Evolutionary conservation across 1,140 invertebrate species (phyloP).

Genomic region (Caenorhabditis inopinata): DNA sequence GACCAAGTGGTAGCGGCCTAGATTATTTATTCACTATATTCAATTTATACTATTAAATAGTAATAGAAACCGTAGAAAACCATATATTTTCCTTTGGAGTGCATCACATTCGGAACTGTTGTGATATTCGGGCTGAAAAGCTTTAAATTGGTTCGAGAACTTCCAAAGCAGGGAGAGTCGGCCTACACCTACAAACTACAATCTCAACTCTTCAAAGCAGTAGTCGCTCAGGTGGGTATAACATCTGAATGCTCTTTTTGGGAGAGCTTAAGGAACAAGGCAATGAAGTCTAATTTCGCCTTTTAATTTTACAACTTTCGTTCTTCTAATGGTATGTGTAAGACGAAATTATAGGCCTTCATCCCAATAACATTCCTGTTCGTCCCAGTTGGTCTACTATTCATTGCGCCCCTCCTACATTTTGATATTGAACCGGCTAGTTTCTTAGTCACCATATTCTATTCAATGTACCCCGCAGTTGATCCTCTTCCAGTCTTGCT

Average conservation of each 20-base stretch:
- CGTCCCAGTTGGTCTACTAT: neutral
- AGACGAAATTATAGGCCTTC: neutral
- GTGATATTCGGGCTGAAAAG: neutral
- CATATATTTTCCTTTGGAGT: neutral
- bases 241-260: too few species aligned
- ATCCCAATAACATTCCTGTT: slow-evolving; percentile 18
- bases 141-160: neutral
- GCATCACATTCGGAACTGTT: neutral
- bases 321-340: too few species aligned
- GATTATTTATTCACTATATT: too few species aligned
- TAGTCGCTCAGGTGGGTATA: neutral
- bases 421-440: slow-evolving; percentile 10
- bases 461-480: slow-evolving; percentile 19
- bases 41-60: too few species aligned
- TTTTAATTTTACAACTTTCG: too few species aligned
- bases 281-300: too few species aligned
- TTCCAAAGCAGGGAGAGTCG: neutral
- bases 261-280: too few species aligned
- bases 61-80: too few species aligned
- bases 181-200: slow-evolving; percentile 15
- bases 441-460: slow-evolving; percentile 24
- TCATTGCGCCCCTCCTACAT: neutral
- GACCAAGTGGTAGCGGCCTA: too few species aligned
- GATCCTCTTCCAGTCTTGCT: slow-evolving; percentile 14
- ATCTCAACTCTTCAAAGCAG: neutral